Evolutionary conservation across 2,113 vertebrate species (phyloP).

Genomic region (Danio rerio): DNA sequence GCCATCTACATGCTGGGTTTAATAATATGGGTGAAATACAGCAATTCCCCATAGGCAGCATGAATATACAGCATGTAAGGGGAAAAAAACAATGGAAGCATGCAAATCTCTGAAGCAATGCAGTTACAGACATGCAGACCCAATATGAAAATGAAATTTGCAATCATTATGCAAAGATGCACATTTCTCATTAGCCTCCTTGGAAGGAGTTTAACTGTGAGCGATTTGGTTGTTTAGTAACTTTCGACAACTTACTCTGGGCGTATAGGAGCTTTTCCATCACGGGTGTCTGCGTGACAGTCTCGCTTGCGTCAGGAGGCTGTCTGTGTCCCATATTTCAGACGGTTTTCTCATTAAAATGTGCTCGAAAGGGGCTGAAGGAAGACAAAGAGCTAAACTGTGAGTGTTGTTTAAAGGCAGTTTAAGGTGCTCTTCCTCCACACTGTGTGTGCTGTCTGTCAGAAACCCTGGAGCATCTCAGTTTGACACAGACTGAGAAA

Average conservation of each 20-base stretch:
- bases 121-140: neutral
- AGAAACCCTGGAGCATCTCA: constrained; percentile 33
- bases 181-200: neutral
- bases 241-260: neutral
- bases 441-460: constrained; percentile 28
- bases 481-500: constrained; percentile 38
- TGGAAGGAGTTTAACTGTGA: constrained; percentile 16
- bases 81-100: neutral
- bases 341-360: constrained; percentile 39
- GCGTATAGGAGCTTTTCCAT: constrained; percentile 28
- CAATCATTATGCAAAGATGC: constrained; percentile 7
- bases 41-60: constrained; percentile 8
- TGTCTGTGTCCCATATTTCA: constrained; percentile 22
- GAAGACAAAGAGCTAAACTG: constrained; percentile 39
- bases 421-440: constrained; percentile 38
- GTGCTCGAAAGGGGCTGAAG: constrained; percentile 9
- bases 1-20: constrained; percentile 34
- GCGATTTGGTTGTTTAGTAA: constrained; percentile 9
- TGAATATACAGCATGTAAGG: constrained; percentile 3
- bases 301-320: constrained; percentile 19
- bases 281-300: constrained; percentile 15
- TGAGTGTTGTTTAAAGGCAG: constrained; percentile 33
- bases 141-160: neutral
- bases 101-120: neutral
- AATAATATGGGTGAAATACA: constrained; percentile 35